Base-by-base conservation (phyloP, 2,797 vertebrate species). In the Anguilla pacifica region DNA sequence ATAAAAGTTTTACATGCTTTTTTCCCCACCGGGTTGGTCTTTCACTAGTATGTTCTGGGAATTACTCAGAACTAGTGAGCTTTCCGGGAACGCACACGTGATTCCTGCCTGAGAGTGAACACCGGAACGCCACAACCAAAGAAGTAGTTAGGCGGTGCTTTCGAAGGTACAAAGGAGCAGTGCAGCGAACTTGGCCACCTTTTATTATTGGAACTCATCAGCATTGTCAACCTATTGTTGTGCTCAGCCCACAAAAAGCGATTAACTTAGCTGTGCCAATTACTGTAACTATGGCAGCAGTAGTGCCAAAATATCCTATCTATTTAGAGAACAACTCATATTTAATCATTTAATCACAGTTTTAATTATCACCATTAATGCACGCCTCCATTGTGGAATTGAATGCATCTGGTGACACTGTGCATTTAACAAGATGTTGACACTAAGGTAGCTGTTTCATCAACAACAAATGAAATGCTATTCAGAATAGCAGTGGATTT, bases 401-500 rank as follows among this genome's bases (percentile, higher is more conserved):
- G 22, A 49, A 4, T 43, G 67, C 19, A 43, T 82, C 35, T 35
- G 15, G 46, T 49, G 46, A 39, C 10, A 82, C 22, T 9, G 74
- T 49, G 49, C 35, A 55, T 57, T 35, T 53, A 31, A 13, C 22
- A 61, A 87, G 39, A 72, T 74, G 67, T 49, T 49, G 35, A 53
- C 35, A 67, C 35, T 51, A 39, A 22, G 46, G 49, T 15, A 35
- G 35, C 15, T 28, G 67, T 15, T 43, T 86, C 85, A 90, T 94
- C 93, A 92, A 87, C 81, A 86, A 64, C 88, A 91, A 93, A 91
- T 91, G 81, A 81, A 88, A 0, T 93, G 94, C 91, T 92, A 93
- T 94, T 93, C 28, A 85, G 11, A 5, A 25, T 64, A 22, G 51
- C 51, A 53, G 51, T 53, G 7, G 7, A 53, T 53, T 53, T 4